Evolutionary conservation across 2,888 invertebrate species (phyloP), one percentile per base, ranked within the genome.

Genomic region (Netelia inedita): DNA sequence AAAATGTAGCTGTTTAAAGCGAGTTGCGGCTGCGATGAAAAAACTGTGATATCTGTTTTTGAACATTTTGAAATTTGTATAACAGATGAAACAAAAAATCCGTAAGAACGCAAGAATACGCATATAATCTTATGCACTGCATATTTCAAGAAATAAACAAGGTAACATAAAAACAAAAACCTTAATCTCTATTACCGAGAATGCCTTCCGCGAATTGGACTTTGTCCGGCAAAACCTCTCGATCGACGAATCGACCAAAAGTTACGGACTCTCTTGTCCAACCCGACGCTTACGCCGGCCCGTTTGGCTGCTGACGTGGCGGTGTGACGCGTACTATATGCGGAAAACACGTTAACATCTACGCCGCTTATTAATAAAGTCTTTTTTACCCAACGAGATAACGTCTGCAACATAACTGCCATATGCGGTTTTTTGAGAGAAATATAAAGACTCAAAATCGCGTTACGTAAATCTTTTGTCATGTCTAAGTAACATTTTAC

Each of bases 311-410:
- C 82, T 2, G 85, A 88, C 0, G 86, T 86, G 1, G 85, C 76
- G n/a, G 86, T 85, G 69, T 86, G 87, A 1, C 83, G 78, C 5
- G 83, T 88, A 53, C 81, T 84, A 28, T 86, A 81, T 9, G 83
- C 88, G 1, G 79, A 16, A 21, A 82, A 86, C n/a, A 69, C 43
- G 11, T 53, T 43, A 10, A 71, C 50, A 41, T 78, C 66, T 10
- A 79, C 35, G 10, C 78, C 76, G 46, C 78, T 82, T 43, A 43
- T 65, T 0, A 3, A 3, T 68, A 88, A 72, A 0, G 55, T 46
- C 10, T 23, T n/a, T 59, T 83, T 86, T 9, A 88, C 43, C 85
- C 86, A 88, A 23, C 85, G 55, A 46, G 83, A 82, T 5, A 88
- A 41, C 2, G 85, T 74, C 9, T 76, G 83, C 11, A 71, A 66